Conservation (phyloP, 2,797 vertebrate genomes). For the Pangasius sanitwongsei region DNA sequence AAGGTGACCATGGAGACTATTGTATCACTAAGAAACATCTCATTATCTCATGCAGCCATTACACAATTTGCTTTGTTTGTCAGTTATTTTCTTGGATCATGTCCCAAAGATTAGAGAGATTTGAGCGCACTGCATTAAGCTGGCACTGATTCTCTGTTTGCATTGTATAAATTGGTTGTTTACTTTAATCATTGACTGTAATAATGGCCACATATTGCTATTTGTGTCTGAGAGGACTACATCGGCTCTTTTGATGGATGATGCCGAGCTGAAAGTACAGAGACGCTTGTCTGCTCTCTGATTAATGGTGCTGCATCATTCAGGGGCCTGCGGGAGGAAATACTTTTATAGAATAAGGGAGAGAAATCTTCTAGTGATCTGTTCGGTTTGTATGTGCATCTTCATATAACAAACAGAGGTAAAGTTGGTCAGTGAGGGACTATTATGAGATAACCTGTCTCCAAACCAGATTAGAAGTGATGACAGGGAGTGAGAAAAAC, state of each 20-base stretch:
- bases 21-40: neutral
- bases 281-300: neutral
- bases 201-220: slow-evolving; percentile 22
- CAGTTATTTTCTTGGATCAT: neutral
- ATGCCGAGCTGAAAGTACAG: slow-evolving; percentile 1
- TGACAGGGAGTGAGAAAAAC: neutral
- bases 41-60: neutral
- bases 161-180: slow-evolving; percentile 23
- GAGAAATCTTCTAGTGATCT: slow-evolving; percentile 20
- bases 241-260: slow-evolving; percentile 19
- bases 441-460: neutral
- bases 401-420: neutral
- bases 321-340: neutral
- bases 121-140: neutral
- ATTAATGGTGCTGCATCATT: slow-evolving; percentile 20
- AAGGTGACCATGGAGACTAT: neutral
- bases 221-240: slow-evolving; percentile 19
- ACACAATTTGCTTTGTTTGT: neutral
- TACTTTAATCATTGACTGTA: slow-evolving; percentile 33
- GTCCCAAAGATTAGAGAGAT: neutral
- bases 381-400: neutral
- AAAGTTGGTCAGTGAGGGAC: neutral
- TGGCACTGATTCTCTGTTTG: slow-evolving; percentile 22
- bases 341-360: slow-evolving; percentile 18
- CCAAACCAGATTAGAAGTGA: neutral